A percentile compares a stretch with the other conserved stretches of the same genome.
Evolutionary conservation across 1,140 invertebrate genomes (phyloP).

Genomic region (Asobara japonica): DNA sequence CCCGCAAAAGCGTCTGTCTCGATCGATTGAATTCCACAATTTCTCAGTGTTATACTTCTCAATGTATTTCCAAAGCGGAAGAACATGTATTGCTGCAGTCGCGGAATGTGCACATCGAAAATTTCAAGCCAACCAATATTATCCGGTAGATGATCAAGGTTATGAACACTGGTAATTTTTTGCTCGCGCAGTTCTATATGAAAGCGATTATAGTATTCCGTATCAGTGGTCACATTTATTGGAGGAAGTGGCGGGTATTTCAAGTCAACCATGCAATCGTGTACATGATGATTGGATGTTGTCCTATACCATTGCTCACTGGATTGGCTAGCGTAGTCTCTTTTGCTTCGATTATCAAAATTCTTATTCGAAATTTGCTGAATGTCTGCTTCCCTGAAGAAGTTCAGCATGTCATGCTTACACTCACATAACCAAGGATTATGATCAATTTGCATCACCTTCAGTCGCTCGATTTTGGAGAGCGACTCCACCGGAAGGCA

Average conservation of each 20-base stretch:
- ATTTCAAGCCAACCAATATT: constrained; percentile 48
- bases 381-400: constrained; percentile 40
- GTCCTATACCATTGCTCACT: not conserved
- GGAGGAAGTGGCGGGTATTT: constrained; percentile 31
- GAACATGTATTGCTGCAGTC: constrained; percentile 43
- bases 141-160: constrained; percentile 47
- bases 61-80: constrained; percentile 54
- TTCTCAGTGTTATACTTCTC: constrained; percentile 41
- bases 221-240: not conserved
- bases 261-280: constrained; percentile 36
- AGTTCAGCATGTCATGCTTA: constrained; percentile 34
- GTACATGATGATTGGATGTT: constrained; percentile 7
- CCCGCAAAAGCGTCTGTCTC: constrained; percentile 49
- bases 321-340: not conserved
- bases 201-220: constrained; percentile 6
- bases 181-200: constrained; percentile 33
- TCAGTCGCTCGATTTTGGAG: constrained; percentile 33
- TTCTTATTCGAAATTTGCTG: constrained; percentile 23
- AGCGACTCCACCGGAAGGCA: constrained; percentile 47
- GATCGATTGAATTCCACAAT: constrained; percentile 44
- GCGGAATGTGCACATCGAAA: constrained; percentile 37
- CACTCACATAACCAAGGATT: constrained; percentile 55
- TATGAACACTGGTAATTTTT: constrained; percentile 5
- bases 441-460: constrained; percentile 42
- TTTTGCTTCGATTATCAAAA: constrained; percentile 13